A percentile compares a stretch with the other conserved stretches of the same genome.
phyloP scores from a whole-genome alignment of 2,888 invertebrate species.

The Choristoneura rosaceana region DNA sequence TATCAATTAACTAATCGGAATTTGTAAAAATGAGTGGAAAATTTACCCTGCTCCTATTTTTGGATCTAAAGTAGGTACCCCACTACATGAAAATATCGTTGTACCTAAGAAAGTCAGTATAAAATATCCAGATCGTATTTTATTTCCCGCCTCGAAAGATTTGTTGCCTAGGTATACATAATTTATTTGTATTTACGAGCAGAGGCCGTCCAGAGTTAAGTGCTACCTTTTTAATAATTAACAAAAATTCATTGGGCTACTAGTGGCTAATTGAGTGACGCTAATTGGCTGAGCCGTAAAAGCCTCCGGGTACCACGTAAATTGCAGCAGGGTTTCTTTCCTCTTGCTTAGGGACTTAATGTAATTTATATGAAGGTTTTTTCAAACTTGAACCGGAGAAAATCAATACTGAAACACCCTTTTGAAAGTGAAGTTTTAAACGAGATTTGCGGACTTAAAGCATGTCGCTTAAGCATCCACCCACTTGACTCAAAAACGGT shows the following conservation, averaged over 20 bases:
- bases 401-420: constrained; percentile 6
- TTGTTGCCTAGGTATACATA: constrained; percentile 38
- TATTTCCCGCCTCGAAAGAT: constrained; percentile 37
- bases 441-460: constrained; percentile 17
- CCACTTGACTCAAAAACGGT: constrained; percentile 40
- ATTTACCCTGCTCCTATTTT: background rate
- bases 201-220: constrained; percentile 64
- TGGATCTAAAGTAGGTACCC: background rate
- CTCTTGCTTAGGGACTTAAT: constrained; percentile 65
- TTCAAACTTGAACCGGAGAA: constrained; percentile 18
- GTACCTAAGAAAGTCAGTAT: background rate
- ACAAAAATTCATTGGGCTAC: constrained; percentile 76
- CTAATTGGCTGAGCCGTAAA: constrained; percentile 82
- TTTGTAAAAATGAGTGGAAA: background rate
- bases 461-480: background rate
- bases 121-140: constrained; percentile 25
- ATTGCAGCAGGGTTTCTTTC: constrained; percentile 67
- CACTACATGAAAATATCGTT: background rate
- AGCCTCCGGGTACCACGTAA: constrained; percentile 73
- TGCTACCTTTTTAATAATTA: constrained; percentile 84
- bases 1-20: too few species aligned
- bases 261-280: constrained; percentile 84
- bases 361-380: constrained; percentile 34
- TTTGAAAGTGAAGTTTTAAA: constrained; percentile 14
- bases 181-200: constrained; percentile 50